A percentile compares a stretch with the other conserved stretches of the same genome.
phyloP scores from a whole-genome alignment of 2,113 vertebrate species.

The Hymenochirus boettgeri region DNA sequence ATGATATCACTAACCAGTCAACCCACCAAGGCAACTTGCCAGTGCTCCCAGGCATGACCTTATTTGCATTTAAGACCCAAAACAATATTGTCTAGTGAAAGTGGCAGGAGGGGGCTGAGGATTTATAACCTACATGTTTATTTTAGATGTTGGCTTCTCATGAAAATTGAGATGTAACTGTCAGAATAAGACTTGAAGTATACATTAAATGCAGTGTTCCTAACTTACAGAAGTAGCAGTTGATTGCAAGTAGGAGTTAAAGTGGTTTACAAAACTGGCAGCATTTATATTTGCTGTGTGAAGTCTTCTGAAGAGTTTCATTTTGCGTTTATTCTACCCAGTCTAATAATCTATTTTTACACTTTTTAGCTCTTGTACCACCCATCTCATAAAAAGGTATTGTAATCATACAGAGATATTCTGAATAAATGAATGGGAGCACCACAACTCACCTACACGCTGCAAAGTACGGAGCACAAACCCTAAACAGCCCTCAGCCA shows the following conservation, averaged over 20 bases:
- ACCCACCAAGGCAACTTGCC: background rate
- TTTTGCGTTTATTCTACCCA: too few species aligned
- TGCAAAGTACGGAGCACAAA: too few species aligned
- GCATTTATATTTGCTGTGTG: constrained; percentile 27
- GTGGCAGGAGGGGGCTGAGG: constrained; percentile 2
- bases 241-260: constrained; percentile 38
- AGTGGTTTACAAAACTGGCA: constrained; percentile 19
- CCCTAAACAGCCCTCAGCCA: too few species aligned
- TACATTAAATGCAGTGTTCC: constrained; percentile 32
- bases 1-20: too few species aligned
- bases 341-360: too few species aligned
- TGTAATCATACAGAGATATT: too few species aligned
- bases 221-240: constrained; percentile 2
- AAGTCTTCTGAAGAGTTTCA: constrained; percentile 24
- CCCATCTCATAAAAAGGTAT: constrained; percentile 7
- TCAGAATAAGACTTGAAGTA: constrained; percentile 20
- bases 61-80: constrained; percentile 11
- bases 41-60: background rate
- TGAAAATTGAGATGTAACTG: constrained; percentile 28
- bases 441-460: too few species aligned
- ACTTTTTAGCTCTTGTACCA: constrained; percentile 18
- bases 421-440: too few species aligned
- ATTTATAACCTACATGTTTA: constrained; percentile 29
- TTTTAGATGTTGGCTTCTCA: constrained; percentile 22
- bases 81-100: constrained; percentile 9